A percentile compares a stretch with the other conserved stretches of the same genome.
These are phyloP conservation scores for Fragum fragum DNA, from an alignment of 2,888 invertebrate genomes.

Conservation along the genomic window DNA sequence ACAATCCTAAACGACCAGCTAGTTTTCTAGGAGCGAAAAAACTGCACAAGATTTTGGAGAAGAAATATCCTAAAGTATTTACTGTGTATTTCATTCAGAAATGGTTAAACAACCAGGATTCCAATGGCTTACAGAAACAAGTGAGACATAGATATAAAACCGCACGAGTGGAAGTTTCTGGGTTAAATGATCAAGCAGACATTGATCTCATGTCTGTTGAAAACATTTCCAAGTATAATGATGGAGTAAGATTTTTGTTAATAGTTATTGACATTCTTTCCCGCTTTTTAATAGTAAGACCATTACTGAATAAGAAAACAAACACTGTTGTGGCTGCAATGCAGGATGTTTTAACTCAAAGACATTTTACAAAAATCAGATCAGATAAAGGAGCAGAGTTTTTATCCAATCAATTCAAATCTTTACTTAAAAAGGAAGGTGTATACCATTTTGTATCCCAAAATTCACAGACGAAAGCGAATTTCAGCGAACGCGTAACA, in stretches of 20 bases:
- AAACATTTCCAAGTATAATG: slow-evolving; percentile 45
- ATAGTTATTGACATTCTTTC: slow-evolving; percentile 52
- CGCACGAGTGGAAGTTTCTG: too few relatives aligned
- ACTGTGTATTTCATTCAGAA: too few relatives aligned
- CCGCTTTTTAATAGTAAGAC: slow-evolving; percentile 39
- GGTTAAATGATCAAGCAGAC: slow-evolving; percentile 49
- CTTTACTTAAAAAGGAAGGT: slow-evolving; percentile 35
- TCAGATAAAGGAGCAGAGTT: slow-evolving; percentile 51
- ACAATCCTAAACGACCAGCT: slow-evolving; percentile 34
- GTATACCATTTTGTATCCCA: slow-evolving; percentile 49
- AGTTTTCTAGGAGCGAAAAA: slow-evolving; percentile 33
- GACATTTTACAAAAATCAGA: too few relatives aligned
- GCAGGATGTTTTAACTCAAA: slow-evolving; percentile 38
- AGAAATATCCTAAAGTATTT: slow-evolving; percentile 44
- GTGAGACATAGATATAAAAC: slow-evolving; percentile 46
- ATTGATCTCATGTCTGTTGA: slow-evolving; percentile 51
- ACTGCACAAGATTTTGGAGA: slow-evolving; percentile 11
- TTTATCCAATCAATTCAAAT: slow-evolving; percentile 36
- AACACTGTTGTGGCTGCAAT: slow-evolving; percentile 44
- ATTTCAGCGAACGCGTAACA: slow-evolving; percentile 47
- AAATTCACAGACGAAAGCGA: slow-evolving; percentile 37
- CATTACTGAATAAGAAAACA: slow-evolving; percentile 45
- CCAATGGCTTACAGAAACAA: slow-evolving; percentile 43
- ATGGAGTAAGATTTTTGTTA: slow-evolving; percentile 46
- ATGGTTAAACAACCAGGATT: too few relatives aligned